A percentile compares a stretch with the other conserved stretches of the same genome.
phyloP scores from a whole-genome alignment of 2,113 vertebrate genomes.

The Hippopotamus amphibius region DNA sequence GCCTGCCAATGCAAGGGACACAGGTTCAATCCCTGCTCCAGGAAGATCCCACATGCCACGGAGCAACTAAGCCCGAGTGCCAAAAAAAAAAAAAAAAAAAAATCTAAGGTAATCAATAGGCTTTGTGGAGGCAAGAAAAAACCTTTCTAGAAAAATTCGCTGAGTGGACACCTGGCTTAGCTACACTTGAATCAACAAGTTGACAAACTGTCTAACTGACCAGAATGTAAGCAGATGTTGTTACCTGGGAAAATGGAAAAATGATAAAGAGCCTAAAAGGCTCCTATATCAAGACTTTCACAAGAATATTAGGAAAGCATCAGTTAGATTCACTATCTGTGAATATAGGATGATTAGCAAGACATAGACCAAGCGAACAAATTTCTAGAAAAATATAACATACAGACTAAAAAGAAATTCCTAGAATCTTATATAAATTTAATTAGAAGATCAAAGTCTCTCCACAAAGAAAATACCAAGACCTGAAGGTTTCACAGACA shows the following conservation, averaged over 20 bases:
- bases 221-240: neutral
- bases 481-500: neutral
- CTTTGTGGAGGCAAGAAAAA: neutral
- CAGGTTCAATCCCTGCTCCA: neutral
- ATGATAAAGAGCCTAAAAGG: neutral
- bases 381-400: slow-evolving; percentile 15
- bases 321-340: neutral
- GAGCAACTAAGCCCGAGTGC: too few relatives aligned
- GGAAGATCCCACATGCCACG: neutral
- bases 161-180: neutral
- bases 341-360: neutral
- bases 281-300: neutral
- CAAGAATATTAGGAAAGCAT: neutral
- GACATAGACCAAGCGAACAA: neutral
- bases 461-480: neutral
- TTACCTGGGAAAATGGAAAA: neutral
- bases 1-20: neutral
- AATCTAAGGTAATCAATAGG: neutral
- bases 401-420: neutral
- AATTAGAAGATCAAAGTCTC: neutral
- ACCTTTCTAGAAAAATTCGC: neutral
- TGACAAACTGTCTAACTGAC: neutral
- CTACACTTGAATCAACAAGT: neutral
- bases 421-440: neutral
- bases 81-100: neutral